These are phyloP conservation scores for Branchipolynoe longqiensis DNA, from an alignment of 2,888 invertebrate genomes.

Conservation along the genomic window DNA sequence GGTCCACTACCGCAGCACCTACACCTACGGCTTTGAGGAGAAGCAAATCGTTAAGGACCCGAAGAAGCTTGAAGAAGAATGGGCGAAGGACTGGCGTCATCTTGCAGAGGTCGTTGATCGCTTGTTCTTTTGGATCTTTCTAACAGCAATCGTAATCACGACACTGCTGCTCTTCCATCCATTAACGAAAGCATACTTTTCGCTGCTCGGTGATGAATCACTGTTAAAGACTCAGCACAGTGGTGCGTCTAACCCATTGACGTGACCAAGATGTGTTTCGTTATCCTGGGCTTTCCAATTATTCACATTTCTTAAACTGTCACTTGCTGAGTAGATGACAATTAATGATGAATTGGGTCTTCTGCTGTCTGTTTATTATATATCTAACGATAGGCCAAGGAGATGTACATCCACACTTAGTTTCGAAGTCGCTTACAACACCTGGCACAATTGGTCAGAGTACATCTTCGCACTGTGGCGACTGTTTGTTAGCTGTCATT, in stretches of 20 bases:
- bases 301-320: slow-evolving; percentile 32
- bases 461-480: too few relatives aligned
- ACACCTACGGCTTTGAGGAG: slow-evolving; percentile 59
- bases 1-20: slow-evolving; percentile 59
- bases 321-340: background rate
- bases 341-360: background rate
- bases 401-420: too few relatives aligned
- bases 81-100: slow-evolving; percentile 67
- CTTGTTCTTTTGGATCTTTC: slow-evolving; percentile 70
- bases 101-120: slow-evolving; percentile 70
- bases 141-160: slow-evolving; percentile 67
- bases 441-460: too few relatives aligned
- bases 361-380: too few relatives aligned
- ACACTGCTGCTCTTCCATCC: slow-evolving; percentile 70
- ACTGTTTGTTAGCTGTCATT: too few relatives aligned
- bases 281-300: slow-evolving; percentile 11
- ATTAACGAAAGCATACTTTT: slow-evolving; percentile 66
- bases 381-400: too few relatives aligned
- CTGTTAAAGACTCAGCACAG: slow-evolving; percentile 38
- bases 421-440: too few relatives aligned
- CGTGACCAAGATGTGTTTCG: slow-evolving; percentile 37
- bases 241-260: background rate
- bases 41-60: slow-evolving; percentile 50
- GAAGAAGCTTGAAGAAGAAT: slow-evolving; percentile 64
- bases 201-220: slow-evolving; percentile 62